Percentiles rank a stretch among this genome's conserved stretches.
Conservation (phyloP, 2,888 invertebrate genomes). For the Drosophila gaucha region DNA sequence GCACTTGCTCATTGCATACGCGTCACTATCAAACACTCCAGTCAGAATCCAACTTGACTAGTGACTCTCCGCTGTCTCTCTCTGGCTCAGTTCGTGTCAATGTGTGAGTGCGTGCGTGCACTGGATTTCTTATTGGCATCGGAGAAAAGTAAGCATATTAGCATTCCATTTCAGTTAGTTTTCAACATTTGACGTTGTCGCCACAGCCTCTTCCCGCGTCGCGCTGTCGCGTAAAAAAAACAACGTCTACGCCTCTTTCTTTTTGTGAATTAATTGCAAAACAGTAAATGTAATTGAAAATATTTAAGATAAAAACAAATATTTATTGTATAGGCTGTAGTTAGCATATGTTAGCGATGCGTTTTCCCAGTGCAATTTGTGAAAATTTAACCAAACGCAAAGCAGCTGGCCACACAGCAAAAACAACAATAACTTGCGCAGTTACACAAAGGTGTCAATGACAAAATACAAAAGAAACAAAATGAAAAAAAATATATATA, state of each 20-base stretch:
- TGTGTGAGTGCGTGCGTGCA: conserved; percentile 64
- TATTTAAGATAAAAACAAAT: conserved; percentile 19
- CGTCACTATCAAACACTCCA: conserved; percentile 66
- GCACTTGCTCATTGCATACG: conserved; percentile 69
- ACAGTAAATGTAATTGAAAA: conserved; percentile 45
- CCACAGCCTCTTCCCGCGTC: conserved; percentile 18
- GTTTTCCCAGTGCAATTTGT: conserved; percentile 21
- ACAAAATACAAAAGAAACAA: conserved; percentile 34
- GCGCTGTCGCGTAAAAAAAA: conserved; percentile 29
- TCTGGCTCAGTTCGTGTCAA: conserved; percentile 23
- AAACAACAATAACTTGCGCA: conserved; percentile 32
- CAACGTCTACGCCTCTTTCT: conserved; percentile 32
- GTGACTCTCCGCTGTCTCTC: conserved; percentile 14
- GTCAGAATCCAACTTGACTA: conserved; percentile 57
- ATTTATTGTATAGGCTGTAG: conserved; percentile 39
- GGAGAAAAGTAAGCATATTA: conserved; percentile 73
- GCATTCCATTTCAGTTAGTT: conserved; percentile 78
- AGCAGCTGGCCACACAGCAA: conserved; percentile 52
- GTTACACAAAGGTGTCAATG: conserved; percentile 50
- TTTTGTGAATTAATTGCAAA: conserved; percentile 28
- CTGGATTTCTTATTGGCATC: conserved; percentile 75
- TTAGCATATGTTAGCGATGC: conserved; percentile 4
- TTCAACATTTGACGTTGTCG: conserved; percentile 74
- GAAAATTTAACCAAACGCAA: conserved; percentile 28
- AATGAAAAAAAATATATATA: conserved; percentile 3